Evolutionary conservation across 2,113 vertebrate species (phyloP).

Genomic region (Corapipo altera): DNA sequence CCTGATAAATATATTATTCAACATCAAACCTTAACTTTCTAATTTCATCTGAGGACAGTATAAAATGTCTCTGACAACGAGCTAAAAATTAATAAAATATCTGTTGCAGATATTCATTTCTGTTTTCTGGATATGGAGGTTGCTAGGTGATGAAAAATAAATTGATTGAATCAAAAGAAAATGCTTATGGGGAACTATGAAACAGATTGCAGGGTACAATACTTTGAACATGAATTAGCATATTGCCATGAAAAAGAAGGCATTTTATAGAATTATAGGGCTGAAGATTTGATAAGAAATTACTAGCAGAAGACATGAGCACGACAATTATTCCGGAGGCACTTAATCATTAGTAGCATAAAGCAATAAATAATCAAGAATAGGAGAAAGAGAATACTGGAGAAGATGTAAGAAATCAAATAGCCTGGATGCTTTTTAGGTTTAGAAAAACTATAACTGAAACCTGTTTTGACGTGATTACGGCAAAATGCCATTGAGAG

Average conservation of each 20-base stretch:
- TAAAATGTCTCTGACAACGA: constrained; percentile 2
- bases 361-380: not conserved
- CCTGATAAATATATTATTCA: constrained; percentile 21
- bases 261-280: not conserved
- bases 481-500: not conserved
- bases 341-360: not conserved
- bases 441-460: not conserved
- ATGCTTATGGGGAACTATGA: not conserved
- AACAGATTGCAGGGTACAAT: constrained; percentile 8
- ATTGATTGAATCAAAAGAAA: constrained; percentile 40
- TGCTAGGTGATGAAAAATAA: constrained; percentile 55
- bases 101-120: not conserved
- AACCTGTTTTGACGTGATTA: not conserved
- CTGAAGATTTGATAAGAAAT: constrained; percentile 7
- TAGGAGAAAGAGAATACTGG: not conserved
- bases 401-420: not conserved
- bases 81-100: constrained; percentile 44
- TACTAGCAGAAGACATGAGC: not conserved
- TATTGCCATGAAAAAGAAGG: not conserved
- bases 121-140: constrained; percentile 8
- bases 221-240: constrained; percentile 32
- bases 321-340: constrained; percentile 14
- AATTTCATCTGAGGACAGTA: constrained; percentile 12
- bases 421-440: not conserved
- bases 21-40: constrained; percentile 31